A percentile compares a stretch with the other conserved stretches of the same genome.
Evolutionary conservation across 2,888 invertebrate species (phyloP).

Genomic region (Melanophora roralis): DNA sequence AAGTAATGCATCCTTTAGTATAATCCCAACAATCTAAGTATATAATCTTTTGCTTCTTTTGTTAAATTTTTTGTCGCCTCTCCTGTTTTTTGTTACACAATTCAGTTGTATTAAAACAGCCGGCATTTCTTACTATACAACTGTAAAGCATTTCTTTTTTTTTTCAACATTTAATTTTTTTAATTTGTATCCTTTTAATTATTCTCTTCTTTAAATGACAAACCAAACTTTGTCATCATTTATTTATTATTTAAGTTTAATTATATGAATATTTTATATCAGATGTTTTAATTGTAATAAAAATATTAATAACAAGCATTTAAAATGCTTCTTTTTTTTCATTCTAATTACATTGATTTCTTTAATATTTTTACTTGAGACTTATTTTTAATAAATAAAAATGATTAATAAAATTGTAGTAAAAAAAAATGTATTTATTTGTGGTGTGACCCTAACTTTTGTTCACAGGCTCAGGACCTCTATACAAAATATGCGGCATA

Average conservation of each 20-base stretch:
- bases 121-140: background rate
- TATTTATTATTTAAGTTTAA: slow-evolving; percentile 22
- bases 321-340: slow-evolving; percentile 45
- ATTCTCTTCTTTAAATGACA: background rate
- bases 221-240: background rate
- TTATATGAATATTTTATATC: slow-evolving; percentile 13
- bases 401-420: slow-evolving; percentile 14
- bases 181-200: background rate
- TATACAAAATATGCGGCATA: too few species aligned
- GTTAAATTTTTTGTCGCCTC: background rate
- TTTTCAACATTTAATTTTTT: background rate
- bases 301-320: slow-evolving; percentile 33
- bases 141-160: background rate
- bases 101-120: background rate
- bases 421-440: too few species aligned
- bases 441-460: too few species aligned
- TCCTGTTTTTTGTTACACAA: background rate
- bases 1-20: slow-evolving; percentile 4
- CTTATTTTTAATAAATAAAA: slow-evolving; percentile 57
- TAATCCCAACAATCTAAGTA: slow-evolving; percentile 18
- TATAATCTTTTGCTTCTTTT: background rate
- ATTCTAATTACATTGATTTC: slow-evolving; percentile 50
- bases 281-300: slow-evolving; percentile 21
- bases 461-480: too few species aligned
- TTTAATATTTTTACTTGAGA: slow-evolving; percentile 51